Percentiles rank a stretch among this genome's conserved stretches.
phyloP scores from a whole-genome alignment of 1,140 invertebrate genomes.

The Brachionus koreanus region DNA sequence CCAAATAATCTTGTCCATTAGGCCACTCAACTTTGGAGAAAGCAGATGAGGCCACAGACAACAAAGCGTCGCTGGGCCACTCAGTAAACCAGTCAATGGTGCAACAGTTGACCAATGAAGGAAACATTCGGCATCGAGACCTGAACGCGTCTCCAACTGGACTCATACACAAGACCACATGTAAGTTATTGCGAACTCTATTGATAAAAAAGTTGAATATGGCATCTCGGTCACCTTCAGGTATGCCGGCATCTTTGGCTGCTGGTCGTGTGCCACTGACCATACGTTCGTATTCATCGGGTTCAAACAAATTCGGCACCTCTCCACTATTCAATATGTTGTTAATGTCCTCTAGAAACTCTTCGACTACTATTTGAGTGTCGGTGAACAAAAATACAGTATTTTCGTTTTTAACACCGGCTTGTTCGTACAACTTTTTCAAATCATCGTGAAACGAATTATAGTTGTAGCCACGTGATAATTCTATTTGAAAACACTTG shows the following conservation, averaged over 20 bases:
- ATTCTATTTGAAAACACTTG: slow-evolving; percentile 78
- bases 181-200: slow-evolving; percentile 59
- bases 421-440: slow-evolving; percentile 65
- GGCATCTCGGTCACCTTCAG: slow-evolving; percentile 67
- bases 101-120: slow-evolving; percentile 60
- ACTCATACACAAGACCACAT: slow-evolving; percentile 60
- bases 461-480: slow-evolving; percentile 76
- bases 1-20: slow-evolving; percentile 27
- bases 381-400: slow-evolving; percentile 60
- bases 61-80: slow-evolving; percentile 58
- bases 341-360: slow-evolving; percentile 83
- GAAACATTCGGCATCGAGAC: slow-evolving; percentile 61
- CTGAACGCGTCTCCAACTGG: slow-evolving; percentile 72
- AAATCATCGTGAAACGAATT: slow-evolving; percentile 73
- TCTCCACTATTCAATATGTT: slow-evolving; percentile 66
- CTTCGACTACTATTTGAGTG: slow-evolving; percentile 68
- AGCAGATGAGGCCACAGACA: slow-evolving; percentile 63
- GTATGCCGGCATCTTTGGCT: slow-evolving; percentile 69
- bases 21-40: slow-evolving; percentile 52
- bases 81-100: slow-evolving; percentile 65
- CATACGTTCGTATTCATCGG: slow-evolving; percentile 76
- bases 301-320: slow-evolving; percentile 63
- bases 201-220: slow-evolving; percentile 66
- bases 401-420: slow-evolving; percentile 57
- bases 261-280: slow-evolving; percentile 67